Base-by-base conservation (phyloP, 2,797 vertebrate species). In the Carduelis carduelis region DNA sequence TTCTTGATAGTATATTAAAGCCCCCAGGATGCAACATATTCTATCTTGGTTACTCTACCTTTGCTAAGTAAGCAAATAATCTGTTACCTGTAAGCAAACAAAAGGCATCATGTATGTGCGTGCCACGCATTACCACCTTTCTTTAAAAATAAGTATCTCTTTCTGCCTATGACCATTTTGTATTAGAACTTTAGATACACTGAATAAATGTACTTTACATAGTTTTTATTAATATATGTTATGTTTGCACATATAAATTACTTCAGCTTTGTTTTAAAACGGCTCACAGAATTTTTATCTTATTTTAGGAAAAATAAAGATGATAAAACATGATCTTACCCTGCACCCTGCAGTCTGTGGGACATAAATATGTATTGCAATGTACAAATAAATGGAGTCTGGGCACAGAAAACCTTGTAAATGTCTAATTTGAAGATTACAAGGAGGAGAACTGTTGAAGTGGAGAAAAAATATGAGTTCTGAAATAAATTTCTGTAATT, bases 11-110 rank as follows among this genome's bases (percentile, higher is more conserved):
- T 74, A 28, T 75, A 90, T 87, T 72, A 95, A 97, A 96, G 20
- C 46, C 91, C 68, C 66, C 77, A 91, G 85, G 81, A 91, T 84
- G 28, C 79, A 95, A 92, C 68, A 70, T 87, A 94, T 96, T 97
- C 94, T 83, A 89, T 97, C 71, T 96, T 97, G 95, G 92, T 96
- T 98, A 92, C 63, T 95, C 74, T 96, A 88, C 61, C 87, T 97
- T 97, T 94, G 81, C 96, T 97, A 97, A 97, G 91, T 96, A 97
- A 97, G 86, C 85, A 98, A 97, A 96, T 97, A 95, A 95, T 84
- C 82, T 90, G 55, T 93, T 97, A 96, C 94, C 66, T 97, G 61
- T 63, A 87, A 95, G 56, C 56, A 96, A 95, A 97, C 95, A 47
- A 95, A 96, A 88, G 34, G 11, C 37, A 91, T 84, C 59, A 15